Percentiles rank a stretch among this genome's conserved stretches.
Evolutionary conservation across 2,888 invertebrate genomes (phyloP).

Genomic region (Deroplatys truncata): DNA sequence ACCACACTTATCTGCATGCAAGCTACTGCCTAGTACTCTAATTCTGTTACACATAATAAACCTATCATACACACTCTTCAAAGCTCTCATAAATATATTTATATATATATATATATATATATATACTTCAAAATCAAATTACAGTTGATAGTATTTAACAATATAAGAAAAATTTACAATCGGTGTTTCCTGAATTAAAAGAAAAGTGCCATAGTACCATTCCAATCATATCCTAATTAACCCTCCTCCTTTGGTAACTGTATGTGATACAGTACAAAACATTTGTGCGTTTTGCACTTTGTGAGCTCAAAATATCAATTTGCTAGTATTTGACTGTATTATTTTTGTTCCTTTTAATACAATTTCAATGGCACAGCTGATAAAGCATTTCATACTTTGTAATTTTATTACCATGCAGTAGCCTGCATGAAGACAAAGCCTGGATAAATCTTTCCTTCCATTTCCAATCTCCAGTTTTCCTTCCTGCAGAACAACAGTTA

Average conservation of each 20-base stretch:
- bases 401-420: neutral
- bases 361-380: neutral
- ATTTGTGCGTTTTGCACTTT: neutral
- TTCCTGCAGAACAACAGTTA: conserved; percentile 9
- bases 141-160: neutral
- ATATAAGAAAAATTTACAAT: neutral
- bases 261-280: neutral
- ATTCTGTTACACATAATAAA: neutral
- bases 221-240: neutral
- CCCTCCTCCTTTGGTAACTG: neutral
- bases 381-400: neutral
- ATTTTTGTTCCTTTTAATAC: neutral
- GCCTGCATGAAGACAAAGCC: conserved; percentile 6
- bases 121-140: neutral
- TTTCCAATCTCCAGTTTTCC: conserved; percentile 14
- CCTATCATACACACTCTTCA: neutral
- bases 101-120: neutral
- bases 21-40: neutral
- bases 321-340: neutral
- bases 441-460: neutral
- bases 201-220: neutral
- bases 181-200: neutral
- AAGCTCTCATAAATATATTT: neutral
- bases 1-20: neutral
- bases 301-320: neutral